These are phyloP conservation scores for Prunella strophiata DNA, from an alignment of 2,797 vertebrate species.

Conservation along the genomic window DNA sequence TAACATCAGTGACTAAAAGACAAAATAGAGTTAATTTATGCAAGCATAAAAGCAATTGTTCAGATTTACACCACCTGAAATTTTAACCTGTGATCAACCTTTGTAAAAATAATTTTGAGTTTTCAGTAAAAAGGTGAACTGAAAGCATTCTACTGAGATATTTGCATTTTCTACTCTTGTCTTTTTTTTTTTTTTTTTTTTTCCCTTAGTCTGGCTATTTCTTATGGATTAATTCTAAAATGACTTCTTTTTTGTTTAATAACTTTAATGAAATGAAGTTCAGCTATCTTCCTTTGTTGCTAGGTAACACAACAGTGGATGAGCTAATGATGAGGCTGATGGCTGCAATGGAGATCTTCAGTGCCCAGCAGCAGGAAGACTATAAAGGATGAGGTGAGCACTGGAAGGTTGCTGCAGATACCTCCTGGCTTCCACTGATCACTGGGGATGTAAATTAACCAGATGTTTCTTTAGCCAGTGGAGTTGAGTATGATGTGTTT, in stretches of 20 bases:
- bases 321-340: conserved; percentile 99
- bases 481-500: not conserved
- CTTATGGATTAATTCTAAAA: conserved; percentile 64
- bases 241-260: conserved; percentile 65
- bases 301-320: conserved; percentile 98
- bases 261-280: conserved; percentile 66
- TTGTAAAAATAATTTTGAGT: not conserved
- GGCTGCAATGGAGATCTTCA: conserved; percentile 98
- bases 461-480: not conserved
- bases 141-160: conserved; percentile 50
- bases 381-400: conserved; percentile 96
- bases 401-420: conserved; percentile 40
- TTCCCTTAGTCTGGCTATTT: conserved; percentile 30
- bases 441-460: not conserved
- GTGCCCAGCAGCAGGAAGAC: conserved; percentile 97
- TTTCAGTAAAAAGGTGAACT: conserved; percentile 23
- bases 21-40: not conserved
- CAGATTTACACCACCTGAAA: conserved; percentile 24
- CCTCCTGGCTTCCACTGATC: conserved; percentile 5
- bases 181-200: not conserved
- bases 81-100: not conserved
- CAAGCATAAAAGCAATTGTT: not conserved
- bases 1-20: not conserved
- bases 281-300: conserved; percentile 62
- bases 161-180: conserved; percentile 2